Base-by-base conservation (phyloP, 2,797 vertebrate species). In the Eremophila alpestris region DNA sequence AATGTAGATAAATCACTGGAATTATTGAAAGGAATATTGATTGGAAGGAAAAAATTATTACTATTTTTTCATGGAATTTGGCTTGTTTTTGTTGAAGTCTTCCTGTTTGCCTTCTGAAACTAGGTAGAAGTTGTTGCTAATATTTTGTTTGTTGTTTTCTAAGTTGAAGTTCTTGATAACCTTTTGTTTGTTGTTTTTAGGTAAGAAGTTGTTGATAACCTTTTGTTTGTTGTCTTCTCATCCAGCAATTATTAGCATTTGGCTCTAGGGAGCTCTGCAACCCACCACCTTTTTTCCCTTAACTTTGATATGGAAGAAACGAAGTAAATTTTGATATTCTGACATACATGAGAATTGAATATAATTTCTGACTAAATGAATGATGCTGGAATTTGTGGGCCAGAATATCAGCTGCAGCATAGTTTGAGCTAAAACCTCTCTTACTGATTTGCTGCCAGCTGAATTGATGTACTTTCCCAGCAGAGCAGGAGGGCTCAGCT, bases 401-500 rank as follows among this genome's bases (percentile, higher is more conserved):
- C 9, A 18, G 70, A 40, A 43, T 59, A 51, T 16, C 23, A 84
- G 29, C 58, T 68, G 0, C 23, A 88, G 30, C 23, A 13, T 8
- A 24, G 13, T 36, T 79, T 40, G 64, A 84, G 30, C 43, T 49
- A 7, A 62, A 73, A 23, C 30, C 22, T 68, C 46, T 59, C 8
- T 36, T 51, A 3, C 24, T 32, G 6, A 7, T 76, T 46, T 74
- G 11, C 58, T 79, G 12, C 29, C 27, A 58, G 10, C 14, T 56
- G 51, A 20, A 23, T 27, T 46, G 27, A 11, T 64, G 34, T 64
- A 2, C 41, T 86, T 58, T 62, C 11, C 23, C 5, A 46, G 48
- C 21, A 1, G 0, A 55, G 60, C 3, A 4, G 38, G 11, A 41
- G 6, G 4, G 0, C 19, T 24, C 10, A n/a, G 27, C 22, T 51